phyloP scores from a whole-genome alignment of 2,888 invertebrate genomes.

The Ctena decussata region DNA sequence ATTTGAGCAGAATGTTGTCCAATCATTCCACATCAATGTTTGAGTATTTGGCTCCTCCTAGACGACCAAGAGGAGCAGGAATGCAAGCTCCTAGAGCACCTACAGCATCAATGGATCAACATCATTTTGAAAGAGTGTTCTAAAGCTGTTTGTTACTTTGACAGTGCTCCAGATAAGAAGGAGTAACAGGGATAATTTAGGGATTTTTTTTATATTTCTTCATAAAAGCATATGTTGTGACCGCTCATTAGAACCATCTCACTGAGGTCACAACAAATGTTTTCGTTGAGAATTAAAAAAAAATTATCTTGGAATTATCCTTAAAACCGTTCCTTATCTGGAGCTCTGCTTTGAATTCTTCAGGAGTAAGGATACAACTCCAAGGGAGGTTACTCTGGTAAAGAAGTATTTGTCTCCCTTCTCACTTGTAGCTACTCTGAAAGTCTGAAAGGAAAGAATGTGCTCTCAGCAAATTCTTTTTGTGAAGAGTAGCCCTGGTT shows the following conservation, averaged over 20 bases:
- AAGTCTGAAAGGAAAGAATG: too few relatives aligned
- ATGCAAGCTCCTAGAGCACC: constrained; percentile 31
- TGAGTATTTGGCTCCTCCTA: constrained; percentile 94
- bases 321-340: not conserved
- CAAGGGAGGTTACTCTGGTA: too few relatives aligned
- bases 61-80: constrained; percentile 88
- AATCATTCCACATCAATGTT: constrained; percentile 98
- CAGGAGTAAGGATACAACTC: too few relatives aligned
- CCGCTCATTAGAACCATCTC: not conserved
- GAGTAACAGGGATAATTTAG: not conserved
- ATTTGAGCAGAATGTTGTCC: constrained; percentile 93
- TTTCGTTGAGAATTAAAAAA: not conserved
- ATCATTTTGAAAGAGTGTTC: constrained; percentile 83
- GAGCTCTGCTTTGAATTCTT: not conserved
- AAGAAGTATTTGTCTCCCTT: too few relatives aligned
- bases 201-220: not conserved
- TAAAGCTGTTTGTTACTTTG: too few relatives aligned
- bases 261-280: not conserved
- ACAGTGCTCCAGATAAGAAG: not conserved
- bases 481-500: too few relatives aligned
- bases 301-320: not conserved
- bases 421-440: too few relatives aligned
- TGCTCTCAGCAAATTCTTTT: too few relatives aligned
- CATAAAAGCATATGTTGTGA: not conserved
- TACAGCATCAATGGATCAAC: constrained; percentile 79